Evolutionary conservation across 2,113 vertebrate species (phyloP).

Genomic region (Cynocephalus volans): DNA sequence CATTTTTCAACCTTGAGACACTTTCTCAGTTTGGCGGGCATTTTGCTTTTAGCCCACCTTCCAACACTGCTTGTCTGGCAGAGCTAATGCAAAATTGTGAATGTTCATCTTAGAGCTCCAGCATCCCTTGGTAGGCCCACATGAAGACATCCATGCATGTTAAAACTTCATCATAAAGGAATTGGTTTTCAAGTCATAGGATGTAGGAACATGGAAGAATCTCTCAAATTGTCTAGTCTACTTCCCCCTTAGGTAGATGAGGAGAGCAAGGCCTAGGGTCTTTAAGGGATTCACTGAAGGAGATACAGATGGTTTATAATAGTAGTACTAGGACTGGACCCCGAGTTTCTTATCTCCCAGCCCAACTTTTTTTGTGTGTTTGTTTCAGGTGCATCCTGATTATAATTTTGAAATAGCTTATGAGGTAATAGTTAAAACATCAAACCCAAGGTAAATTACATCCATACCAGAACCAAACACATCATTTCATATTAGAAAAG

Average conservation of each 20-base stretch:
- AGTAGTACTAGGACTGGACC: background rate
- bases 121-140: background rate
- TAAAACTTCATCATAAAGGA: background rate
- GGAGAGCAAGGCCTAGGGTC: background rate
- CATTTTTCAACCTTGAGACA: too few relatives aligned
- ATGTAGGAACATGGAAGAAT: background rate
- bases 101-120: background rate
- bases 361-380: background rate
- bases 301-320: background rate
- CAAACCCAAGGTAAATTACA: constrained; percentile 32
- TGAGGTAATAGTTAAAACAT: background rate
- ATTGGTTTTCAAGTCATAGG: constrained; percentile 1
- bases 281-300: background rate
- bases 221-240: background rate
- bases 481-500: constrained; percentile 77
- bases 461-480: constrained; percentile 43
- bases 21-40: too few relatives aligned
- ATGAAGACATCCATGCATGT: background rate
- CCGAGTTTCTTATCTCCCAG: background rate
- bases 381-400: background rate
- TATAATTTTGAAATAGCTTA: constrained; percentile 54
- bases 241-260: background rate
- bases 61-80: background rate
- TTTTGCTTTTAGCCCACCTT: too few relatives aligned
- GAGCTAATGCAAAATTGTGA: background rate